These are phyloP conservation scores for Ahaetulla prasina DNA, from an alignment of 2,113 vertebrate genomes.

Conservation along the genomic window DNA sequence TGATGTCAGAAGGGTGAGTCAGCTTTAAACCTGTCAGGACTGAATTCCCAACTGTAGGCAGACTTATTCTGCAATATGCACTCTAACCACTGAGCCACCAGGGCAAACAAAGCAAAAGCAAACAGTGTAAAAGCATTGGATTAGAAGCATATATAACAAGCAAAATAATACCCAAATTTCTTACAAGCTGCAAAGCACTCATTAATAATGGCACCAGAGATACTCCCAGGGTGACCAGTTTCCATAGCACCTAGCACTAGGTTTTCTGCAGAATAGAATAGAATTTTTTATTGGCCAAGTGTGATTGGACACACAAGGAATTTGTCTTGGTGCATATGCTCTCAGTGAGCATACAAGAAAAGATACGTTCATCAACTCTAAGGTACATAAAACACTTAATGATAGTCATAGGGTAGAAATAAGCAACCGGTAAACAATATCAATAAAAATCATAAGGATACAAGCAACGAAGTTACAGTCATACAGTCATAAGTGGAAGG, in stretches of 20 bases:
- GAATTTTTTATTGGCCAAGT: too few relatives aligned
- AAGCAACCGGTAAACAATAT: too few relatives aligned
- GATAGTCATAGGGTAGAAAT: too few relatives aligned
- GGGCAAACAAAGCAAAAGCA: background rate
- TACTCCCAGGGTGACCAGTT: background rate
- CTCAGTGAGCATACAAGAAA: too few relatives aligned
- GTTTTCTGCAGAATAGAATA: background rate
- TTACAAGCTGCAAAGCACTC: background rate
- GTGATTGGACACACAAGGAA: too few relatives aligned
- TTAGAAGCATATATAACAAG: background rate
- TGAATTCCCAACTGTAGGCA: background rate
- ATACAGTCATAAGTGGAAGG: too few relatives aligned
- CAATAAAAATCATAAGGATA: too few relatives aligned
- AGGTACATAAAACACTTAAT: too few relatives aligned
- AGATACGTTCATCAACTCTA: too few relatives aligned
- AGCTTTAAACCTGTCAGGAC: background rate
- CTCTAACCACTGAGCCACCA: background rate
- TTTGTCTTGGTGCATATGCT: too few relatives aligned
- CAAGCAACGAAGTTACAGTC: too few relatives aligned
- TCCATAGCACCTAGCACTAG: too few relatives aligned
- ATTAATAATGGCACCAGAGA: background rate
- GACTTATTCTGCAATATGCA: background rate
- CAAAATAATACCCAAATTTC: background rate
- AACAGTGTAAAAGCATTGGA: background rate
- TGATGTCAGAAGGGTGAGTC: background rate